Evolutionary conservation across 2,888 invertebrate genomes (phyloP), one percentile per base, ranked within the genome.

Genomic region (Sarcophaga rosellei): DNA sequence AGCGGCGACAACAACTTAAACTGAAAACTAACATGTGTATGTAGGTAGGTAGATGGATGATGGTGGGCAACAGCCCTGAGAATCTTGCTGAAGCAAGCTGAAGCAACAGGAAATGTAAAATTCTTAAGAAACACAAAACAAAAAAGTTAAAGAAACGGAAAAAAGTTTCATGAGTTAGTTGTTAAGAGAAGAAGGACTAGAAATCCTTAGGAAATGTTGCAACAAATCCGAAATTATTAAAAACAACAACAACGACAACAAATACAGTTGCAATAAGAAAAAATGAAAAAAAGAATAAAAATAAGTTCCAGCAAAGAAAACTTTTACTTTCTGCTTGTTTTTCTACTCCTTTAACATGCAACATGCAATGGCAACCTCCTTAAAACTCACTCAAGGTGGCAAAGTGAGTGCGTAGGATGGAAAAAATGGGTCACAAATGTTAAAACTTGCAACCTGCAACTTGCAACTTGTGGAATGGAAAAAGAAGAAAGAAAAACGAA

Each of bases 151-250:
- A 6, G 4, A 21, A 61, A 47, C 45, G 6, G 1, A 53, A 25
- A 35, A 35, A 35, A 35, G 10, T 35, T 35, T 35, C 35, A 10
- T 8, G 2, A 35, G 35, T 35, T 35, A 35, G 35, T 35, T 35
- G 15, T 15, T 53, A 17, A 53, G 53, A 15, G 12, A 53, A 12
- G 4, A 35, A 62, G n/a, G 45, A 66, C 20, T n/a, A 11, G 4
- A 20, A 77, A 75, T 25, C 35, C 45, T 72, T 11, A 63, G n/a
- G 47, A 74, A 78, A 77, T 78, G 53, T 63, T 75, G 72, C 81
- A 69, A 78, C 74, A 74, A 72, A 77, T 65, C 59, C 25, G 69
- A 81, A 77, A 83, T 73, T 69, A 84, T 65, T 68, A 81, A 72
- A 35, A 35, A 35, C 8, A 35, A 35, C 8, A 35, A 35, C 35